phyloP scores from a whole-genome alignment of 2,797 vertebrate genomes.

The Manis javanica region DNA sequence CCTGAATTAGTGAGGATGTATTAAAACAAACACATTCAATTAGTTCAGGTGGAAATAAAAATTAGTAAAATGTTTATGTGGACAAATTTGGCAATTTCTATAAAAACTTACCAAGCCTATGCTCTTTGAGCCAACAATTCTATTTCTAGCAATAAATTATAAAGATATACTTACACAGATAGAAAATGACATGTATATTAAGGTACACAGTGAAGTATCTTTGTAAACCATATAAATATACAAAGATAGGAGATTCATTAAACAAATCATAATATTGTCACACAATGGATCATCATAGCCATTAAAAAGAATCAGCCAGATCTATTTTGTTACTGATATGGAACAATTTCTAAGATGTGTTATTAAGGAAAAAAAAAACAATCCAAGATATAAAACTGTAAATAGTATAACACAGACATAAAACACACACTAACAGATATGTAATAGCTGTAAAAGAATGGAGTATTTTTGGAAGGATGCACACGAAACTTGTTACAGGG shows the following conservation, averaged over 20 bases:
- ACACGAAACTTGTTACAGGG: neutral
- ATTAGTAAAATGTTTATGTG: neutral
- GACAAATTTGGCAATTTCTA: conserved; percentile 1
- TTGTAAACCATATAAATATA: neutral
- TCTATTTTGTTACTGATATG: neutral
- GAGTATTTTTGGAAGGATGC: neutral
- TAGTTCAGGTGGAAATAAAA: conserved; percentile 37
- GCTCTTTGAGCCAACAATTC: neutral
- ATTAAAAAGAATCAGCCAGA: neutral
- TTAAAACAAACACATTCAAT: neutral
- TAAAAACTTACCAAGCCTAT: neutral
- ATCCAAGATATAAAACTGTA: neutral
- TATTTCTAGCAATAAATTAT: conserved; percentile 17
- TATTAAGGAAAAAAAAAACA: neutral
- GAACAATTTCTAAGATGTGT: neutral
- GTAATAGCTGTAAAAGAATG: neutral
- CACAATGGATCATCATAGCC: neutral
- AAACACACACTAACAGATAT: neutral
- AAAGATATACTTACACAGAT: neutral
- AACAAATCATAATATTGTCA: neutral
- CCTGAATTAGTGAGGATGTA: neutral
- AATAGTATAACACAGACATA: neutral
- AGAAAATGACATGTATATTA: conserved; percentile 40
- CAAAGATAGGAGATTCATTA: neutral
- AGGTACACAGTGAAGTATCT: neutral